These are phyloP conservation scores for Pogonomyrmex barbatus DNA, from an alignment of 1,140 invertebrate species.

Conservation along the genomic window DNA sequence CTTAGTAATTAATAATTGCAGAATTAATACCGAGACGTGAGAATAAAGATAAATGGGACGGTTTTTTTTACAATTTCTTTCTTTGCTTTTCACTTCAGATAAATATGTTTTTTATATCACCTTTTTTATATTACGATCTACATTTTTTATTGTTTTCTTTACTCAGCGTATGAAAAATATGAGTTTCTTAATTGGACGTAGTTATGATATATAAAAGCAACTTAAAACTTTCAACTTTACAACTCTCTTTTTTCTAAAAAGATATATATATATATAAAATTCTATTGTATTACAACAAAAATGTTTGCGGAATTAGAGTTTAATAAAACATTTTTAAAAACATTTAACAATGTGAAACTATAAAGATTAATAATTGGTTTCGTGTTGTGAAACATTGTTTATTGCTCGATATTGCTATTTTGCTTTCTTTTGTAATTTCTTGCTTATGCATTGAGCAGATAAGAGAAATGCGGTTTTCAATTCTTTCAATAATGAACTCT, in stretches of 20 bases:
- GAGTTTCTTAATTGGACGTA: not conserved
- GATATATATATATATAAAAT: not conserved
- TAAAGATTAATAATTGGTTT: not conserved
- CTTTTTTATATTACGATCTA: not conserved
- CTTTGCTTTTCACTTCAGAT: not conserved
- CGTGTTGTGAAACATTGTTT: not conserved
- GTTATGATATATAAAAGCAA: not conserved
- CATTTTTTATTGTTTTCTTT: not conserved
- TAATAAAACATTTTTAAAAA: not conserved
- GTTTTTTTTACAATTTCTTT: slow-evolving; percentile 38
- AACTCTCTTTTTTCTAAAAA: not conserved
- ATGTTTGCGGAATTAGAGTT: not conserved
- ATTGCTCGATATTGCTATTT: slow-evolving; percentile 2
- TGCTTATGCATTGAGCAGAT: not conserved
- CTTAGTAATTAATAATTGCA: slow-evolving; percentile 72
- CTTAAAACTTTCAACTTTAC: not conserved
- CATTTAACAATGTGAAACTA: not conserved
- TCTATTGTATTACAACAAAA: not conserved
- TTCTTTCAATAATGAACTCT: slow-evolving; percentile 18
- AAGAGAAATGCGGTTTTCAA: not conserved
- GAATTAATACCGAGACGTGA: slow-evolving; percentile 70
- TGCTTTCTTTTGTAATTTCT: not conserved
- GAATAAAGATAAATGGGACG: slow-evolving; percentile 64
- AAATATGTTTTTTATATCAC: not conserved
- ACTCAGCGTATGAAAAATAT: not conserved